Base-by-base conservation (phyloP, 2,113 vertebrate genomes). In the Chlorodrepanis virens region DNA sequence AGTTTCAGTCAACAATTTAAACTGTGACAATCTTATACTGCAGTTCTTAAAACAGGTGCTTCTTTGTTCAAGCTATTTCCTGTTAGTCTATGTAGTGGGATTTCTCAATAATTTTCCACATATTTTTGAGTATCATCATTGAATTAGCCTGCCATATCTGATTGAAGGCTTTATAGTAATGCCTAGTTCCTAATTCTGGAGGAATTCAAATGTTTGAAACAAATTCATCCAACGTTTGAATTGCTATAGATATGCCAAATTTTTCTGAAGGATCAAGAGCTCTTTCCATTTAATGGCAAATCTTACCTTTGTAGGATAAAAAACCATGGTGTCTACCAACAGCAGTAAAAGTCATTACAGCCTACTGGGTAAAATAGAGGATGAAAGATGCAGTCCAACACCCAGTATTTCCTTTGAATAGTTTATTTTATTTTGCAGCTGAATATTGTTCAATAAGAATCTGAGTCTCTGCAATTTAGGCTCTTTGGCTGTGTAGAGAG, bases 1-100 rank as follows among this genome's bases (percentile, higher is more conserved):
- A 59, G 65, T 79, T 92, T 56, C 47, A 90, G 85, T 95, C 79
- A 90, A 80, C 64, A 96, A 69, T 93, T 77, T 81, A 65, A 96
- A 65, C 83, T 97, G 83, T 93, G 71, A 95, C 79, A 69, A 65
- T 54, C 63, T 89, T 83, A 33, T 47, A 22, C 50, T 91, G 70
- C 47, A 52, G 37, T 77, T 83, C 59, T 90, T 91, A 71, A 93
- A 85, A 74, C 77, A 84, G 60, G 45, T 90, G n/a, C 25, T 78
- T 45, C 35, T 78, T 89, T 82, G 44, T 54, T 17, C 29, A 87
- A 89, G 39, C 65, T 85, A 78, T 78, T 94, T 93, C 67, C 63
- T 35, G 8, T 74, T 74, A 80, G 40, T 27, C 29, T 63, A 11
- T 63, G 60, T 52, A 70, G 33, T 63, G 20, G 11, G 25, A 63